A percentile compares a stretch with the other conserved stretches of the same genome.
Conservation (phyloP, 2,113 vertebrate species). For the Brienomyrus longianalis region DNA sequence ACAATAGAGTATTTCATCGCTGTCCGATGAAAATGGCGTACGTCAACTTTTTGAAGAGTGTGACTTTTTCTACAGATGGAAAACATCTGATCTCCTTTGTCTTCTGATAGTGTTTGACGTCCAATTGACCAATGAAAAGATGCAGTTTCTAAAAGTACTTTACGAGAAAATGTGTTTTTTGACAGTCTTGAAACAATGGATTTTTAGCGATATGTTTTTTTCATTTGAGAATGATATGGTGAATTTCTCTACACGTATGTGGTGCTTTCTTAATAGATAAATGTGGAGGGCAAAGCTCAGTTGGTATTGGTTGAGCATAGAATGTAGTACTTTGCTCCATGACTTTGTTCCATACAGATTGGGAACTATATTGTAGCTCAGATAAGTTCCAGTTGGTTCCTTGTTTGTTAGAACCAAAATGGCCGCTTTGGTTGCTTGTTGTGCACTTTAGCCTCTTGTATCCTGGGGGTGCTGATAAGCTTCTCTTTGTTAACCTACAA, state of each 20-base stretch:
- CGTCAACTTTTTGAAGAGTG: not conserved
- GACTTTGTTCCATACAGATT: not conserved
- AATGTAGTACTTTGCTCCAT: not conserved
- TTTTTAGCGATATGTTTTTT: not conserved
- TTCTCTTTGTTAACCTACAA: not conserved
- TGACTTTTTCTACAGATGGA: not conserved
- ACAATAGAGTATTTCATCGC: not conserved
- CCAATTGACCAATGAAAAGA: not conserved
- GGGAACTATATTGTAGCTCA: not conserved
- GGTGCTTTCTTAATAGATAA: not conserved
- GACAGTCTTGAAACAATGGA: not conserved
- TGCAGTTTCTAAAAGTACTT: not conserved
- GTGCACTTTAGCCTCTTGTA: not conserved
- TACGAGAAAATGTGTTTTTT: not conserved
- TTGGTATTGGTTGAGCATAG: not conserved
- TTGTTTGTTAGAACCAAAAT: not conserved
- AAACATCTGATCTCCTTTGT: not conserved
- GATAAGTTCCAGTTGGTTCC: not conserved
- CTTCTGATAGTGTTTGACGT: not conserved
- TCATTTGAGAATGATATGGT: not conserved
- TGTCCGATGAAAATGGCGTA: not conserved
- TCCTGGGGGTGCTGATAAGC: not conserved
- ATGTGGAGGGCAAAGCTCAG: not conserved
- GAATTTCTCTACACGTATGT: conserved; percentile 5
- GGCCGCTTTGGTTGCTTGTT: not conserved